Evolutionary conservation across 2,797 vertebrate genomes (phyloP).

Genomic region (Sitta carolinensis): DNA sequence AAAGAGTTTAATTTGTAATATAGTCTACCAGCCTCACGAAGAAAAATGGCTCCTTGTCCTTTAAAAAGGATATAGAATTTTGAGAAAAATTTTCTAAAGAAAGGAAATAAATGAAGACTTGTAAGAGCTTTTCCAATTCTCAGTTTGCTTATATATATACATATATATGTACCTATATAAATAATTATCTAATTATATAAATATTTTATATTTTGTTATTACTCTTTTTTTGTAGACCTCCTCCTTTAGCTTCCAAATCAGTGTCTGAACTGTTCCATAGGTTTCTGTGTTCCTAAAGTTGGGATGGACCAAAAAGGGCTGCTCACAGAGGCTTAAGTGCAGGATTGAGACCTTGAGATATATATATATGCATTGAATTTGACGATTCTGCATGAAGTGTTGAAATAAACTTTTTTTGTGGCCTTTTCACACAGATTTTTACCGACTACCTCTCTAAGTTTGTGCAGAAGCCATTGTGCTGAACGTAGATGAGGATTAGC

Average conservation of each 20-base stretch:
- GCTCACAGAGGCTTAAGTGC: background rate
- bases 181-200: background rate
- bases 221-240: background rate
- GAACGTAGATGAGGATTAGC: background rate
- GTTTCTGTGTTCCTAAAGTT: background rate
- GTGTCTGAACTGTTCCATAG: background rate
- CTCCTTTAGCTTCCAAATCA: background rate
- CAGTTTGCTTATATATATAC: background rate
- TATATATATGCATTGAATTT: background rate
- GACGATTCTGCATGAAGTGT: background rate
- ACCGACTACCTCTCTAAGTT: background rate
- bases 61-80: background rate
- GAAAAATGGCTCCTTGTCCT: background rate
- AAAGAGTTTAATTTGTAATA: background rate
- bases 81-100: background rate
- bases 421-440: background rate
- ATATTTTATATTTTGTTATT: background rate
- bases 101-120: background rate
- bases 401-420: background rate
- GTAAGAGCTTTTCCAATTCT: background rate
- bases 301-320: background rate
- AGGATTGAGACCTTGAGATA: background rate
- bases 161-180: too few species aligned
- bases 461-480: background rate
- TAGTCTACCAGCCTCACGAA: background rate